These are phyloP conservation scores for Cynopterus brachyotis DNA, from an alignment of 2,113 vertebrate species.

Conservation along the genomic window DNA sequence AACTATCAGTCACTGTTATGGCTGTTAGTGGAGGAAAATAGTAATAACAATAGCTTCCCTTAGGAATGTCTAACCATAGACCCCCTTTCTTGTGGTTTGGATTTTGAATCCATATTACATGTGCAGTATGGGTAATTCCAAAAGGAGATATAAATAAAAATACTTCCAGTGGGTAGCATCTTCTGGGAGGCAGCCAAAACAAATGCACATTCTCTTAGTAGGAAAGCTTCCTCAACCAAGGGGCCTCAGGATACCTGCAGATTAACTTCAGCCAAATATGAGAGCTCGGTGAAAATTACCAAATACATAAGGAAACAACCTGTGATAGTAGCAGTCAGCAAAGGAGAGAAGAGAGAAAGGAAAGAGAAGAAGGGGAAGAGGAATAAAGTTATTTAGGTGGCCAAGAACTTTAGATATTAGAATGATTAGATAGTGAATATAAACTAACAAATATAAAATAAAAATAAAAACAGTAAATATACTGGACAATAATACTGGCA, in stretches of 20 bases:
- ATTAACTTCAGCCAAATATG: neutral
- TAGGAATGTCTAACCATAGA: neutral
- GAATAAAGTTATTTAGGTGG: neutral
- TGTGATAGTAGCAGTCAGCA: neutral
- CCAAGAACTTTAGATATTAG: neutral
- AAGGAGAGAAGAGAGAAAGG: neutral
- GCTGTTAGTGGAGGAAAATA: neutral
- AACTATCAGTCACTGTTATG: neutral
- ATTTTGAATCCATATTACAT: neutral
- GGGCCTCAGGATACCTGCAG: neutral
- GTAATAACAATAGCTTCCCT: neutral
- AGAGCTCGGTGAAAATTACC: neutral
- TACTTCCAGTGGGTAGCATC: neutral
- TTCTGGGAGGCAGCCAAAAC: neutral
- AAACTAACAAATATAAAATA: neutral
- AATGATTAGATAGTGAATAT: neutral
- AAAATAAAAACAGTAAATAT: too few species aligned
- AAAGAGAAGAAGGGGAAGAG: neutral
- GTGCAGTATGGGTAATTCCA: neutral
- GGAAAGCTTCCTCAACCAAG: neutral
- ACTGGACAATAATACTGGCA: neutral
- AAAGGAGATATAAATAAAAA: conserved; percentile 14
- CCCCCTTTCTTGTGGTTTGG: neutral
- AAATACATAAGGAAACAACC: neutral
- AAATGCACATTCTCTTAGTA: neutral